Base-by-base conservation (phyloP, 2,113 vertebrate species). In the Pluvianellus socialis region DNA sequence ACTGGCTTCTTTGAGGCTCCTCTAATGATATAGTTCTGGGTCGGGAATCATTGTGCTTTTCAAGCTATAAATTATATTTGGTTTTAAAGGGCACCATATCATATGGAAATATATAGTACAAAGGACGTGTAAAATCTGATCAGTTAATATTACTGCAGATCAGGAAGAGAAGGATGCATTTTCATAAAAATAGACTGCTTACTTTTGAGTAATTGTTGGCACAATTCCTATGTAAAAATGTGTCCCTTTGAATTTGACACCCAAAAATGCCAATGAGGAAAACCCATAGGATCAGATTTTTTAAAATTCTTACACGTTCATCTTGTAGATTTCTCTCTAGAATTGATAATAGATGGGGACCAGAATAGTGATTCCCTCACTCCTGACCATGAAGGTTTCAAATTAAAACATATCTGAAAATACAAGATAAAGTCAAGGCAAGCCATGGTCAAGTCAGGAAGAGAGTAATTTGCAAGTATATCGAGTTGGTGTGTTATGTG, bases 71-170 rank as follows among this genome's bases (percentile, higher is more conserved):
- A 90, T 91, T 95, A 76, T n/a, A 38, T 23, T 79, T 94, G 23
- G 16, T 65, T 94, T 96, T 84, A 90, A 97, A 95, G 67, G 72
- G 22, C 42, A 58, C 7, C 3, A 1, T 81, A 75, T 79, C 19
- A 44, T 32, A 56, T 44, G 85, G 70, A 92, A 94, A 86, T 67
- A 87, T 52, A 68, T 40, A 84, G 28, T 53, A 76, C 45, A 62
- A 73, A 93, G 38, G 86, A 92, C 49, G 50, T 90, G 68, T 81
- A 75, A 92, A 94, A 87, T 81, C 44, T 75, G 86, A 87, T 91
- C 87, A 68, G 62, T 87, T 82, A 73, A 65, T 73, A 89, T 53
- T 92, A 81, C 53, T 85, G 22, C 40, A 81, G 77, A 47, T 94
- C 59, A 75, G 76, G 32, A 88, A 68, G 28, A 77, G 45, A 89